Evolutionary conservation across 1,140 invertebrate species (phyloP), one percentile per base, ranked within the genome.

Genomic region (Xylocopa sonorina): DNA sequence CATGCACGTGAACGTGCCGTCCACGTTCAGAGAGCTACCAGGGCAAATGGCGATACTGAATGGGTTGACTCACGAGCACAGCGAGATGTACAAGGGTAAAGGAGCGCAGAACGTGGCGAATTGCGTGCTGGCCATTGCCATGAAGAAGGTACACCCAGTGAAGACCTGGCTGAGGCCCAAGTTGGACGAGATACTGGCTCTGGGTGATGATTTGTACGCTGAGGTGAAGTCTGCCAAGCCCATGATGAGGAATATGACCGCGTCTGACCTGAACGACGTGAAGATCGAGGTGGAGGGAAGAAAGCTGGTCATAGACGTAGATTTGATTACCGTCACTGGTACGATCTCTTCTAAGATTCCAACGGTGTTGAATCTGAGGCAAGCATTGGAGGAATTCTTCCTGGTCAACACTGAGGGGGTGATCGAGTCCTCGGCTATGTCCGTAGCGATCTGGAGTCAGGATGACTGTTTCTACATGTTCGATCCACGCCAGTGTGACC

Each of bases 361-460:
- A 0, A 57, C 75, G 4, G 74, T 92, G 6, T 43, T 90, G 38
- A 90, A 86, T 41, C 50, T 93, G 34, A 88, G 80, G 32, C 82
- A 87, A 53, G 91, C 85, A 0, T 43, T 92, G 46, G 79, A 88
- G 4, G 89, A 89, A 29, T 92, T 93, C 69, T 92, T 92, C 58
- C 16, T 87, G n/a, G 51, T 85, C 1, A 88, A 92, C 27, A 81
- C 50, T 2, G 87, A 88, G 24, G 91, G 91, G 0, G 78, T 91
- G 14, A 75, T 92, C 24, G 91, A 92, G 43, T 88, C 87, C 1
- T 78, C 81, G 0, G 81, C 86, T 3, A 87, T 88, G 84, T 77
- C 85, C 6, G 71, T 88, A 2, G 89, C 89, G 10, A 53, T 92
- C 4, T 93, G 91, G 91, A 91, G 75, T 1, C 77, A 90, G 24